Conservation (phyloP, 2,797 vertebrate species). For the Fringilla coelebs region DNA sequence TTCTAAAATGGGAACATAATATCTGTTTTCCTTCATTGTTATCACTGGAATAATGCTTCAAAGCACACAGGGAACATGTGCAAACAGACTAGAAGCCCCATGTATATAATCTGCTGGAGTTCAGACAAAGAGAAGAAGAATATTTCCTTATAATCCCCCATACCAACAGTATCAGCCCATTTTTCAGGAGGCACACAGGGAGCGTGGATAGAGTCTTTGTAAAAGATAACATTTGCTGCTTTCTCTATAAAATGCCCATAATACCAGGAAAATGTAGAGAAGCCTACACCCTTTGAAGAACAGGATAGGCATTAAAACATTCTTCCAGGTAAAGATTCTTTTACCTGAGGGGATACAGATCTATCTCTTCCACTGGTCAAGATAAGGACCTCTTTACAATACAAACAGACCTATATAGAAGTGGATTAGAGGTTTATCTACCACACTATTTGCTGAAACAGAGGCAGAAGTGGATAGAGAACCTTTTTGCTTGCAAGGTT, state of each 20-base stretch:
- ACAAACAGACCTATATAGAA: neutral
- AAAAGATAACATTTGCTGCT: neutral
- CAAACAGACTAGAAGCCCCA: neutral
- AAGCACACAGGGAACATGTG: neutral
- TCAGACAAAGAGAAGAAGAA: neutral
- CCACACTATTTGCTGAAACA: neutral
- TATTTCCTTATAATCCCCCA: neutral
- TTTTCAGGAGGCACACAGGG: neutral
- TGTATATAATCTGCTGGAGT: neutral
- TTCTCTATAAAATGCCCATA: neutral
- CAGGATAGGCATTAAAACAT: neutral
- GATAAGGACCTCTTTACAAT: neutral
- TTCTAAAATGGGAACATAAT: neutral
- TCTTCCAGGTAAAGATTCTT: neutral
- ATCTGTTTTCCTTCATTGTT: neutral
- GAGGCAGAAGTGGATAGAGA: neutral
- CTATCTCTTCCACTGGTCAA: neutral
- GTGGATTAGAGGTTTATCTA: neutral
- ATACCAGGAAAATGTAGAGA: neutral
- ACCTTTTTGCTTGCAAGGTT: neutral
- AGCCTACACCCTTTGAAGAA: neutral
- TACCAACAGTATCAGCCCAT: neutral
- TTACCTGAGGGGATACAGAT: neutral
- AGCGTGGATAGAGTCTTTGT: neutral
- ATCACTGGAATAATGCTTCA: neutral